Base-by-base conservation (phyloP, 2,797 vertebrate genomes). In the Euphonia xanthogaster region DNA sequence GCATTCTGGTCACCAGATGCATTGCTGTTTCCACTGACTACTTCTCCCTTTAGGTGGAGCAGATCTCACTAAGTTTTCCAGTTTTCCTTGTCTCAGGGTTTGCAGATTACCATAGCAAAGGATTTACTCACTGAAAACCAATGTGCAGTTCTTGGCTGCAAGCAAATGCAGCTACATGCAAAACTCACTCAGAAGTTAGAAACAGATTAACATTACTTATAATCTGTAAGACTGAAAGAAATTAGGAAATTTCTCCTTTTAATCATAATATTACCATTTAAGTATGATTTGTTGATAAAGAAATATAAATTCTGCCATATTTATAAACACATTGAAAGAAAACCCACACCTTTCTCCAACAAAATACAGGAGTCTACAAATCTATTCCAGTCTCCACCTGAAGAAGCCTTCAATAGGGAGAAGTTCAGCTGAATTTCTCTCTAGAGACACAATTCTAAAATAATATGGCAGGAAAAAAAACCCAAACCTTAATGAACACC, bases 381-480 rank as follows among this genome's bases (percentile, higher is more conserved):
- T 31, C 21, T 86, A 37, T 23, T 75, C 22, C 37, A 76, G 47
- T 47, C 54, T 94, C 33, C 20, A 74, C 6, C 14, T 23, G 17
- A 71, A 68, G 18, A 83, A 89, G 18, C 40, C 10, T n/a, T 55
- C 17, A 67, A 21, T 0, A 70, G 10, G 5, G 13, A 65, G 6
- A 17, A 66, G 14, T 47, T 63, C 67, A 48, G 8, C 9, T 63
- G 15, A 70, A 75, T 73, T 70, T 68, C 28, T 57, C 39, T 42
- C 31, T 23, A 86, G 8, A 79, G 6, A 50, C 1, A 27, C 2
- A 18, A 77, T 65, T 63, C 15, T 74, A 40, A 85, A 73, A 19
- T 92, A 85, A 78, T 12, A 80, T 0, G 7, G 13, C 7, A 66
- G 24, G 3, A 25, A n/a, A 57, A 53, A 44, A 57, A 1, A 0